Conservation (phyloP, 2,797 vertebrate species). For the Carcharodon carcharias region DNA sequence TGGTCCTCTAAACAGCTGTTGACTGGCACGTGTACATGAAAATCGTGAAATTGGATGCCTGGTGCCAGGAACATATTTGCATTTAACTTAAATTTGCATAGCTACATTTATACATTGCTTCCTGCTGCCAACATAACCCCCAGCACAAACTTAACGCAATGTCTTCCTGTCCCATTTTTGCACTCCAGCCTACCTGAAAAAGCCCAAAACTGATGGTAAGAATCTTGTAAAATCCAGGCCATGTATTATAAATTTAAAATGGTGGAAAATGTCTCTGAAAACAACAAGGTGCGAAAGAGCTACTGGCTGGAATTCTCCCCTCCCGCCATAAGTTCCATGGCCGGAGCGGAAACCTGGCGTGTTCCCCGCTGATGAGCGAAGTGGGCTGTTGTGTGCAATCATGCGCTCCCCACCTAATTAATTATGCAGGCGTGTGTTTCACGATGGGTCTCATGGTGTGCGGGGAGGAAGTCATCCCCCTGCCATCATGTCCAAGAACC, state of each 20-base stretch:
- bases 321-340: too few species aligned
- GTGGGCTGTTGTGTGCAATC: too few species aligned
- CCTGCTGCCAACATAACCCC: neutral
- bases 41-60: neutral
- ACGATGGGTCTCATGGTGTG: too few species aligned
- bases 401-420: too few species aligned
- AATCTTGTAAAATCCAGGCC: neutral
- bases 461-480: too few species aligned
- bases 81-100: neutral
- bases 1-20: neutral
- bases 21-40: neutral
- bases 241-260: neutral
- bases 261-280: neutral
- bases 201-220: neutral
- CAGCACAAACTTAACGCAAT: neutral
- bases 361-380: too few species aligned
- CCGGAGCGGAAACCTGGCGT: too few species aligned
- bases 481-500: too few species aligned
- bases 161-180: neutral
- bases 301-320: too few species aligned
- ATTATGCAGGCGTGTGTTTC: too few species aligned
- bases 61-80: neutral
- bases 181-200: neutral
- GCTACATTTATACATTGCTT: neutral
- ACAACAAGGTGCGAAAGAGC: neutral